Evolutionary conservation across 30 jellyfish, hydroid and myxozoan species (phyloP), one percentile per base, ranked within the genome.

Genomic region (Turritopsis dohrnii): DNA sequence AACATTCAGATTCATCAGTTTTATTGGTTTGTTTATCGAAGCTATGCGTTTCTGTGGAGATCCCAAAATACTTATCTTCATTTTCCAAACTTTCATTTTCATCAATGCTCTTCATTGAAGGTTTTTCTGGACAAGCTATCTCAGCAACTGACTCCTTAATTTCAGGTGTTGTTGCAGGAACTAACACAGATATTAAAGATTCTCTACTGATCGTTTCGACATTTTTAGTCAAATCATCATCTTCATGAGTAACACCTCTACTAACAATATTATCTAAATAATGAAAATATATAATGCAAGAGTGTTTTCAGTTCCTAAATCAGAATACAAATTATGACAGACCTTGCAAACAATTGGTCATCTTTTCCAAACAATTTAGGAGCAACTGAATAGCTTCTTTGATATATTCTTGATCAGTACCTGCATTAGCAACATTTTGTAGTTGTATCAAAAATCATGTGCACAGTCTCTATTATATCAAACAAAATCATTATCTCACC

Each of bases 361-460:
- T 69, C 74, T 72, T 79, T 60, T 90, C 71, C 85, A 90, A 29
- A 69, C 97, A 90, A 71, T 54, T n/a, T 53, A 81, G 28, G 23
- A 90, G 29, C 71, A 90, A 83, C 21, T 86, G 85, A 26, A 84
- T 84, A 21, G 97, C 97, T 1, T 84, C 79, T 24, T 75, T 82
- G 72, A 91, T 71, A 73, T 90, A 90, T 54, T 85, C 96, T 0
- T 71, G 84, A 53, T 90, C 97, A 13, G 79, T 71, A 54, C 93
- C 97, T 90, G 76, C n/a, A 71, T 18, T 21, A 21, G 66, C 27
- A 31, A 7, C 20, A 52, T 75, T 41, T 41, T 5, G 60, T 41
- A 3, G n/a, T n/a, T n/a, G n/a, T n/a, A n/a, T n/a, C n/a, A n/a
- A n/a, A n/a, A n/a, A n/a, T n/a, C n/a, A n/a, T n/a, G n/a, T n/a